These are phyloP conservation scores for Diceros bicornis DNA, from an alignment of 2,797 vertebrate genomes.

Conservation along the genomic window DNA sequence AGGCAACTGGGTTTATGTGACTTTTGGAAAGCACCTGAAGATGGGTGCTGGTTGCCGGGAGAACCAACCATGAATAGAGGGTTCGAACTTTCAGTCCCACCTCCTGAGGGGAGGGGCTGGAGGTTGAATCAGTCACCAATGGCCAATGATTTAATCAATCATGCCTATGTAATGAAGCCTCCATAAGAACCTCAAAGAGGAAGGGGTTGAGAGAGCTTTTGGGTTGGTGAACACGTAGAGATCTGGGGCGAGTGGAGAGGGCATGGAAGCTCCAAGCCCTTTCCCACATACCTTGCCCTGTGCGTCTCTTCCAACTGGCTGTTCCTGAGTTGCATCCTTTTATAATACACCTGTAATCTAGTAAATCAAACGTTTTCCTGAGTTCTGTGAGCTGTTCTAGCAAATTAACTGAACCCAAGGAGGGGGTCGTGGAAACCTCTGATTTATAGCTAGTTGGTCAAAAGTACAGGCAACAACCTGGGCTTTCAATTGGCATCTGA, in stretches of 20 bases:
- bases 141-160: background rate
- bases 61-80: background rate
- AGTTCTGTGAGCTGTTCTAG: background rate
- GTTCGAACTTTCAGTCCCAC: background rate
- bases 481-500: background rate
- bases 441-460: background rate
- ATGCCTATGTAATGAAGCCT: background rate
- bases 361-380: background rate
- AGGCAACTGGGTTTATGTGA: background rate
- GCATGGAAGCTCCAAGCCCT: background rate
- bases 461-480: background rate
- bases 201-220: background rate
- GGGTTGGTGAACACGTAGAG: background rate
- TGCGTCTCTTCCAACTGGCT: background rate
- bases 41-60: background rate
- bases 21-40: background rate
- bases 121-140: background rate
- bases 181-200: background rate
- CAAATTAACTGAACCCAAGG: background rate
- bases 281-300: background rate
- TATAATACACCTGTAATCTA: background rate
- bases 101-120: too few species aligned
- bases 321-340: background rate
- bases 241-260: background rate
- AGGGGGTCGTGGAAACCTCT: background rate